Percentiles rank a stretch among this genome's conserved stretches.
These are phyloP conservation scores for Dreissena polymorpha DNA, from an alignment of 1,140 invertebrate species.

Conservation along the genomic window DNA sequence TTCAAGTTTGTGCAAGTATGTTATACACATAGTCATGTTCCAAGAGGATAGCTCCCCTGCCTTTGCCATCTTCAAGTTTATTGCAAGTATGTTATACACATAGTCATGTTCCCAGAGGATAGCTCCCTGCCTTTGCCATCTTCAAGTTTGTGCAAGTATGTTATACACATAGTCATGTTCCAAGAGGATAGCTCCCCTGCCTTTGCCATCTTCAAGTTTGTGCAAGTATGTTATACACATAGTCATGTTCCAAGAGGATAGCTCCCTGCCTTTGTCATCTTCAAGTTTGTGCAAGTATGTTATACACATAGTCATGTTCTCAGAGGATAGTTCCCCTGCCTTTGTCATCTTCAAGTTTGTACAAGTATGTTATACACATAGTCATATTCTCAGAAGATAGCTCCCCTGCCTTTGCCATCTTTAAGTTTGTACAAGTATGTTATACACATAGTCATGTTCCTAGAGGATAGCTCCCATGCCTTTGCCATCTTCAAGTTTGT, in stretches of 20 bases:
- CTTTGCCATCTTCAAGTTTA: slow-evolving; percentile 97
- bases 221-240: slow-evolving; percentile 83
- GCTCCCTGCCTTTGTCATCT: slow-evolving; percentile 95
- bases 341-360: slow-evolving; percentile 98
- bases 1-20: slow-evolving; percentile 95
- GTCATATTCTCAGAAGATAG: slow-evolving; percentile 92
- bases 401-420: slow-evolving; percentile 95
- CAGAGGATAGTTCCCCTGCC: slow-evolving; percentile 92
- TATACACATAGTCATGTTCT: slow-evolving; percentile 83
- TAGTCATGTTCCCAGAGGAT: slow-evolving; percentile 89
- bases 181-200: slow-evolving; percentile 93
- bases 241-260: slow-evolving; percentile 90
- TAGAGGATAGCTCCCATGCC: slow-evolving; percentile 92
- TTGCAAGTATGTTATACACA: slow-evolving; percentile 83
- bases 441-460: slow-evolving; percentile 83
- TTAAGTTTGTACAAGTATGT: slow-evolving; percentile 93
- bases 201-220: slow-evolving; percentile 97
- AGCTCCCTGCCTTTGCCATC: slow-evolving; percentile 95
- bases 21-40: slow-evolving; percentile 83
- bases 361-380: slow-evolving; percentile 82
- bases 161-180: slow-evolving; percentile 83
- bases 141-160: slow-evolving; percentile 95
- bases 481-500: slow-evolving; percentile 98
- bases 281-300: slow-evolving; percentile 93
- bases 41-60: slow-evolving; percentile 93